Evolutionary conservation across 2,797 vertebrate genomes (phyloP).

Genomic region (Eidolon dupreanum): DNA sequence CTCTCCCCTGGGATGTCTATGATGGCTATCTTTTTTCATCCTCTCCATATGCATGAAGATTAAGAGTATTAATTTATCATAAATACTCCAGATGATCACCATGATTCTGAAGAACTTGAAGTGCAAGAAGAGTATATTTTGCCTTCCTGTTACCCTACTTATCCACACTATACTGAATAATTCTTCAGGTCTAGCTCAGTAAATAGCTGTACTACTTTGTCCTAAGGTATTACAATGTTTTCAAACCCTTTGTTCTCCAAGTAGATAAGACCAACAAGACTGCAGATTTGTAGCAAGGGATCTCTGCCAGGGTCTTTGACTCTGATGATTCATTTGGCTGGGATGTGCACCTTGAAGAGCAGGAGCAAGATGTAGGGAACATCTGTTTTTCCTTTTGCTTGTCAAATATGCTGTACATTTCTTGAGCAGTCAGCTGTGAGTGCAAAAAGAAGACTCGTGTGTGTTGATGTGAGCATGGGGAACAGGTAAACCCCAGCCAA

Average conservation of each 20-base stretch:
- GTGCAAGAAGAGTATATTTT: neutral
- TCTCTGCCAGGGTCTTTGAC: slow-evolving; percentile 37
- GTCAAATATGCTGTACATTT: neutral
- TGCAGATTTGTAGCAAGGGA: slow-evolving; percentile 26
- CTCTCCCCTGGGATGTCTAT: neutral
- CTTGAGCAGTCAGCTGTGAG: neutral
- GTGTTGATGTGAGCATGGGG: neutral
- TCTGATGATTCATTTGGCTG: slow-evolving; percentile 28
- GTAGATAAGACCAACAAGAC: neutral
- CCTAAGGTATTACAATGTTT: neutral
- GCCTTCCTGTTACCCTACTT: neutral
- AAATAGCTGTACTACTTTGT: neutral
- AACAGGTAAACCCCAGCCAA: neutral
- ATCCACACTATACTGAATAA: neutral
- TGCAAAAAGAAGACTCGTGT: neutral
- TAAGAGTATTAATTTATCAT: neutral
- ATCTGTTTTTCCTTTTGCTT: slow-evolving; percentile 39
- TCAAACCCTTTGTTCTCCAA: slow-evolving; percentile 3
- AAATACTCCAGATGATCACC: neutral
- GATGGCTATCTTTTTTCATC: neutral
- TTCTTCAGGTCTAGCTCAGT: neutral
- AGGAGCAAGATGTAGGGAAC: neutral
- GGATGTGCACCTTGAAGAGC: slow-evolving; percentile 30
- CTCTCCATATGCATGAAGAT: neutral
- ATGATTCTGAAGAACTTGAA: neutral